Conservation (phyloP, 1,140 invertebrate species). For the Carposina sasakii region DNA sequence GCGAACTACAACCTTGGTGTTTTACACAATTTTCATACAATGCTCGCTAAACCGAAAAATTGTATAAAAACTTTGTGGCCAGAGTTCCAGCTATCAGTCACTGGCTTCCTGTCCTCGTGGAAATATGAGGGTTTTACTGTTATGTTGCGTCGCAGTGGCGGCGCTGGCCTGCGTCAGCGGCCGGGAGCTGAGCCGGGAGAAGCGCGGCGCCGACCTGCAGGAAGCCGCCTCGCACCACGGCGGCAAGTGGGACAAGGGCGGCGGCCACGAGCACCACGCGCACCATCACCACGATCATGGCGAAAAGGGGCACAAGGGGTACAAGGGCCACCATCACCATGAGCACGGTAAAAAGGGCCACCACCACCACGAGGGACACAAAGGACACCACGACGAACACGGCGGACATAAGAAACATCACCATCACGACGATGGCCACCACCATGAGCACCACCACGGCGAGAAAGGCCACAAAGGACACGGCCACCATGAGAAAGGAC, state of each 20-base stretch:
- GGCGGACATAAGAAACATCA: constrained; percentile 80
- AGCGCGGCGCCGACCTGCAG: constrained; percentile 70
- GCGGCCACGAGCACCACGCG: constrained; percentile 69
- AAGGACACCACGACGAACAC: constrained; percentile 83
- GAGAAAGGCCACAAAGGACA: constrained; percentile 83
- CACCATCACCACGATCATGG: constrained; percentile 67
- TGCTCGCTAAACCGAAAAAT: constrained; percentile 41
- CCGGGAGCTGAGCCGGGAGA: constrained; percentile 39
- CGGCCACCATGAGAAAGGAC: constrained; percentile 77
- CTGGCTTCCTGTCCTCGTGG: constrained; percentile 35
- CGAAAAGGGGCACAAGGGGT: constrained; percentile 51
- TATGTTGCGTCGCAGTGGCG: constrained; percentile 48
- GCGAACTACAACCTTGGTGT: constrained; percentile 55
- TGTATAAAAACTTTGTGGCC: constrained; percentile 55
- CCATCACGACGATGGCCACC: constrained; percentile 80
- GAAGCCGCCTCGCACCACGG: constrained; percentile 71
- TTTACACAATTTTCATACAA: constrained; percentile 55
- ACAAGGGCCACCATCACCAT: constrained; percentile 69
- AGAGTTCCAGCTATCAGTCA: constrained; percentile 48
- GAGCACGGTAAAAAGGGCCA: constrained; percentile 73
- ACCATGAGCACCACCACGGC: constrained; percentile 83
- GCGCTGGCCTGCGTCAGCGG: constrained; percentile 52
- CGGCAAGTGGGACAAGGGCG: constrained; percentile 74
- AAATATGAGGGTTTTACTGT: constrained; percentile 51
- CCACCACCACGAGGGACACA: constrained; percentile 79